These are phyloP conservation scores for Ceriagrion tenellum DNA, from an alignment of 2,888 invertebrate species.

Conservation along the genomic window DNA sequence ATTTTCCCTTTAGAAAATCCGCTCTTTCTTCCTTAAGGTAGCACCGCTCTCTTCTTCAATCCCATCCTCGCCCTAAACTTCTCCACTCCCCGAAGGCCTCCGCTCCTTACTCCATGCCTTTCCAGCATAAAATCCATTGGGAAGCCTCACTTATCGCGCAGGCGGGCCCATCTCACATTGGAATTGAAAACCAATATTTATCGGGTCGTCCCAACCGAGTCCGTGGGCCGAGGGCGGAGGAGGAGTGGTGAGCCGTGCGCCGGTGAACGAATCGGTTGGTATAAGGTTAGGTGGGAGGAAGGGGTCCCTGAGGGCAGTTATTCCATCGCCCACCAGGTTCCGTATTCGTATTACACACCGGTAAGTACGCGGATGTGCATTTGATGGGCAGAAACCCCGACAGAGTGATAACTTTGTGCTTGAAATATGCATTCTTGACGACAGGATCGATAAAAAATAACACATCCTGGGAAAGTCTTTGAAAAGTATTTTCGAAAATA, in stretches of 20 bases:
- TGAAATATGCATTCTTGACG: neutral
- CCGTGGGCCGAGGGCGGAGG: neutral
- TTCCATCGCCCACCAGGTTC: neutral
- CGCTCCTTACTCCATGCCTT: neutral
- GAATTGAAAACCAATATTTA: conserved; percentile 39
- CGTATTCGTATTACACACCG: neutral
- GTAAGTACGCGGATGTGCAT: neutral
- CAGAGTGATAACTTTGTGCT: neutral
- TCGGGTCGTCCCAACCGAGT: neutral
- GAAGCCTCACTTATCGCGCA: conserved; percentile 9
- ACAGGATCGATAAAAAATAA: neutral
- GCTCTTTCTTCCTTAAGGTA: no score
- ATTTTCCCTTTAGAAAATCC: neutral
- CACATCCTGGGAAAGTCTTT: neutral
- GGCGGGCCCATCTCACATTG: conserved; percentile 13
- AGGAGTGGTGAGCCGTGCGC: neutral
- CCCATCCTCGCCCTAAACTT: neutral
- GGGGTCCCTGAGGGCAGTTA: neutral
- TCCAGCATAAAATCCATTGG: neutral
- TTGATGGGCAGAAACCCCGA: neutral
- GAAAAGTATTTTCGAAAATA: neutral
- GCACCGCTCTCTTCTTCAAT: neutral
- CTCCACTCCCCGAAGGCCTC: neutral
- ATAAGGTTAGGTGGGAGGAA: neutral
- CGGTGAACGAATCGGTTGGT: neutral